A percentile compares a stretch with the other conserved stretches of the same genome.
Evolutionary conservation across 2,888 invertebrate species (phyloP).

Genomic region (Leucophenga montana): DNA sequence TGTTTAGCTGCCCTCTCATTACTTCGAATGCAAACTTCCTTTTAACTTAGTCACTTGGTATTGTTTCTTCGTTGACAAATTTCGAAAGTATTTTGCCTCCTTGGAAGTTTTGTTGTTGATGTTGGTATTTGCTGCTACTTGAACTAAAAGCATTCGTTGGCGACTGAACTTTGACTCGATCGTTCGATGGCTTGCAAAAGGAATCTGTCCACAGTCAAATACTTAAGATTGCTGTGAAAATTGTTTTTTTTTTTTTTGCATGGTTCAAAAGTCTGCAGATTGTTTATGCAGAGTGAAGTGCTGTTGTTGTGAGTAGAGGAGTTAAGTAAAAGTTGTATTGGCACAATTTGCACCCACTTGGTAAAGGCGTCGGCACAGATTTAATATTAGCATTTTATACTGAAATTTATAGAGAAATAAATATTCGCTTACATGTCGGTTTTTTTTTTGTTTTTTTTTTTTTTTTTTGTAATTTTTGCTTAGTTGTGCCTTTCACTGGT

Average conservation of each 20-base stretch:
- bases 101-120: neutral
- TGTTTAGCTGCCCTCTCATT: too few relatives aligned
- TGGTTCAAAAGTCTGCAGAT: neutral
- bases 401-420: neutral
- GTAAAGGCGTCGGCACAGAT: conserved; percentile 18
- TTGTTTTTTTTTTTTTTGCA: neutral
- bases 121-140: neutral
- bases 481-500: conserved; percentile 18
- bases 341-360: conserved; percentile 51
- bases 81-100: conserved; percentile 23
- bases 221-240: neutral
- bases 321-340: conserved; percentile 46
- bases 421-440: conserved; percentile 25
- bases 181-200: too few relatives aligned
- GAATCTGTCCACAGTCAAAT: neutral
- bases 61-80: conserved; percentile 21
- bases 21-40: neutral
- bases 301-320: neutral
- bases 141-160: conserved; percentile 16
- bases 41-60: neutral
- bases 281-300: neutral
- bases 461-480: neutral
- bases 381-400: conserved; percentile 22
- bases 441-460: conserved; percentile 5
- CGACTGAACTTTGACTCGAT: conserved; percentile 21